Conservation (phyloP, 2,113 vertebrate species). For the Equus przewalskii region DNA sequence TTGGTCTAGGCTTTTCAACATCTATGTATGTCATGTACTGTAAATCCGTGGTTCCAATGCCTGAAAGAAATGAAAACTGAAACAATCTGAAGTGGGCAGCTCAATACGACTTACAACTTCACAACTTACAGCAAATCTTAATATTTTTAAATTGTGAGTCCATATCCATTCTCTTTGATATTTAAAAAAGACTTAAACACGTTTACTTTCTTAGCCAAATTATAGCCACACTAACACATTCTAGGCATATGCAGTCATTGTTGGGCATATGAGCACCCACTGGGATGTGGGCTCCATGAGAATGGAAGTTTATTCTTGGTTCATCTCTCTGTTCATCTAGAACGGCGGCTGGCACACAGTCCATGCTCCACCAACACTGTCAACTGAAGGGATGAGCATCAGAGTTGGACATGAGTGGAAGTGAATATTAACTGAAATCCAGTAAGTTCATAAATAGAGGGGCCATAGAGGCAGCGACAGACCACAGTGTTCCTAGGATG, state of each 20-base stretch:
- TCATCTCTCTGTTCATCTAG: not conserved
- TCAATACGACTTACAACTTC: not conserved
- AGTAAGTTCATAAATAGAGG: not conserved
- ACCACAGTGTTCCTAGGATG: not conserved
- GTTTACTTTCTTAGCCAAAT: not conserved
- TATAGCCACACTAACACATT: not conserved
- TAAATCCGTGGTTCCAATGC: not conserved
- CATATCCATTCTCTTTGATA: not conserved
- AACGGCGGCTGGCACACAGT: not conserved
- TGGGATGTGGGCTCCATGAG: not conserved
- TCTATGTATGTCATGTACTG: not conserved
- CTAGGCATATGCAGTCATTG: not conserved
- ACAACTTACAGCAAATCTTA: not conserved
- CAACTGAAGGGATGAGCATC: not conserved
- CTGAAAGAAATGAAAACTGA: constrained; percentile 12
- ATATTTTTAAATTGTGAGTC: not conserved
- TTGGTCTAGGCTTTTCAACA: not conserved
- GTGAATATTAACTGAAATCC: not conserved
- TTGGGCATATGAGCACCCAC: not conserved
- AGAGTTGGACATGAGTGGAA: not conserved
- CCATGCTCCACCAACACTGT: not conserved
- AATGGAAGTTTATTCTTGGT: not conserved
- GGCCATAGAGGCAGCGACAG: not conserved
- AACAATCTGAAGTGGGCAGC: not conserved
- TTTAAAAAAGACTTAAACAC: not conserved